Conservation (phyloP, 2,797 vertebrate species). For the Balearica regulorum region DNA sequence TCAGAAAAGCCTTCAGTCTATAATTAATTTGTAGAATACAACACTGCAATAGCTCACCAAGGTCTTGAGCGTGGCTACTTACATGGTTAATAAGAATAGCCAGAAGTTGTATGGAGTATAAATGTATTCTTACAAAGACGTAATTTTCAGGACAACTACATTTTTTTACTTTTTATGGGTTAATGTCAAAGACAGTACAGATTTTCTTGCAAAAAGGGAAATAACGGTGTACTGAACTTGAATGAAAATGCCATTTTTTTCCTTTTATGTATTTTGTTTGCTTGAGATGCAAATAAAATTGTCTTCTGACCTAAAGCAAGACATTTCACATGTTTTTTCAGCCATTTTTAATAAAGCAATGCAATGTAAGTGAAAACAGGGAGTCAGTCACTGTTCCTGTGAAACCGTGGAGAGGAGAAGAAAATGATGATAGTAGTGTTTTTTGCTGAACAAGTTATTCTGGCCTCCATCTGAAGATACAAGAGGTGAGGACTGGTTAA, state of each 20-base stretch:
- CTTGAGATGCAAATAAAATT: neutral
- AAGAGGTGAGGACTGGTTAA: neutral
- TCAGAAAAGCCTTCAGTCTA: neutral
- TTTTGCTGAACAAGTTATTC: neutral
- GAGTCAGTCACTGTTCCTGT: neutral
- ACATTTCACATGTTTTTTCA: neutral
- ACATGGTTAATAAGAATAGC: neutral
- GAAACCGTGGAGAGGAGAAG: accelerated
- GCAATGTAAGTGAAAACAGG: neutral
- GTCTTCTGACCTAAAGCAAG: neutral
- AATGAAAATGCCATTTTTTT: neutral
- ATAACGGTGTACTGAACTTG: neutral
- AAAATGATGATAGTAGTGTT: neutral
- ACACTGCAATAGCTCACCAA: neutral
- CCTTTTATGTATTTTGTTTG: neutral
- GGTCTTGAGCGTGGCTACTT: neutral
- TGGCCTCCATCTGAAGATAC: neutral
- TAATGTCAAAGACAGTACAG: neutral
- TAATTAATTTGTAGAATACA: neutral
- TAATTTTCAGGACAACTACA: neutral
- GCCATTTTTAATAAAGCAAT: neutral
- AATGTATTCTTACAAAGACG: neutral
- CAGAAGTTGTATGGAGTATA: neutral
- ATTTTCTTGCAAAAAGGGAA: neutral
- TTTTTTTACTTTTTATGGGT: neutral